phyloP scores from a whole-genome alignment of 2,888 invertebrate species.

The Podabrus alpinus region DNA sequence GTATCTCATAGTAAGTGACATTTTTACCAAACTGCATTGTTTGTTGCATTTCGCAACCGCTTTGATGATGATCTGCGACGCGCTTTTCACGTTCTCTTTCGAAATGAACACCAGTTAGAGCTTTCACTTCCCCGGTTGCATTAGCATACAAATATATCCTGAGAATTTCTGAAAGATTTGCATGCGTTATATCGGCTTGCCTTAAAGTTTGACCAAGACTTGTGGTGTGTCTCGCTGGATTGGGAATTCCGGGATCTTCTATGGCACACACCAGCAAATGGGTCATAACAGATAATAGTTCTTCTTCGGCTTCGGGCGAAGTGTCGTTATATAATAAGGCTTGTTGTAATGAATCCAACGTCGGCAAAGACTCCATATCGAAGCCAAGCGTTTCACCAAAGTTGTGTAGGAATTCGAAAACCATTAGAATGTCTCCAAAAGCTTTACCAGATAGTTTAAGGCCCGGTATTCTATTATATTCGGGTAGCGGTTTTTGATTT shows the following conservation, averaged over 20 bases:
- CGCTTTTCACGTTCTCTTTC: constrained; percentile 81
- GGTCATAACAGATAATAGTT: constrained; percentile 84
- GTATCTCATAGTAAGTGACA: constrained; percentile 75
- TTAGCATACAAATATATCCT: constrained; percentile 90
- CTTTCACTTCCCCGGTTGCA: constrained; percentile 84
- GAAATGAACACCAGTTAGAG: constrained; percentile 78
- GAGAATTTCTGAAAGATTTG: constrained; percentile 89
- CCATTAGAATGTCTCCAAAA: constrained; percentile 90
- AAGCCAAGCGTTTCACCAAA: constrained; percentile 94
- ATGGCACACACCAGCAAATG: constrained; percentile 90
- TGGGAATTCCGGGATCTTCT: constrained; percentile 91
- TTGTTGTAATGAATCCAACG: constrained; percentile 83
- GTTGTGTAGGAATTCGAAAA: constrained; percentile 95
- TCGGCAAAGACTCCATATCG: constrained; percentile 86
- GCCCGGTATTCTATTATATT: constrained; percentile 72
- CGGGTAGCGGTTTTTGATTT: constrained; percentile 73
- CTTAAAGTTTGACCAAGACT: constrained; percentile 87
- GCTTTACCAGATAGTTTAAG: constrained; percentile 78
- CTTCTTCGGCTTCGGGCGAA: constrained; percentile 82
- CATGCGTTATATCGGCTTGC: constrained; percentile 87
- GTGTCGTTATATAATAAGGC: constrained; percentile 74
- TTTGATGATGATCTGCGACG: constrained; percentile 82
- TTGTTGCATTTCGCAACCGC: constrained; percentile 68
- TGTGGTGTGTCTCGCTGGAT: constrained; percentile 87
- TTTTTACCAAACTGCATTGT: constrained; percentile 72